Conservation (phyloP, 2,113 vertebrate species). For the Thermophis baileyi region DNA sequence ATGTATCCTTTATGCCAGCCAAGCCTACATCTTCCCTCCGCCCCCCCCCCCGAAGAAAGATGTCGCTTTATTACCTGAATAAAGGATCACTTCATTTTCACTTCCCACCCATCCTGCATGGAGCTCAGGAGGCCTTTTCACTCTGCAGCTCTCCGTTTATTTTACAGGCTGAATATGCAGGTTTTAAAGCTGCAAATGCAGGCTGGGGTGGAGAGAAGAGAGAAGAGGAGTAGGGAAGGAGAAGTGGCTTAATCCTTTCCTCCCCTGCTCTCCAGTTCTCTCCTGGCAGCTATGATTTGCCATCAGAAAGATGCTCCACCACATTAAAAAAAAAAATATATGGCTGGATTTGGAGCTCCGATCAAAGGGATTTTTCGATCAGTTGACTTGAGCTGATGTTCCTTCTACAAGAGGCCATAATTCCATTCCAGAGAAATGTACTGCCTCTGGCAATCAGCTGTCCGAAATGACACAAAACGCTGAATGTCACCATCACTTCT, state of each 20-base stretch:
- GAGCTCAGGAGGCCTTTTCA: not conserved
- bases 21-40: not conserved
- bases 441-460: not conserved
- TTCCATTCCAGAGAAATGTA: not conserved
- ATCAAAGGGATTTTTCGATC: not conserved
- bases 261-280: not conserved
- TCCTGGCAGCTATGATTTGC: not conserved
- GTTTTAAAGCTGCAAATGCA: not conserved
- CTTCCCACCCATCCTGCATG: not conserved
- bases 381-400: not conserved
- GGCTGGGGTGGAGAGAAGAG: not conserved
- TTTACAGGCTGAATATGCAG: not conserved
- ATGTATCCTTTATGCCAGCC: too few relatives aligned
- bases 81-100: not conserved
- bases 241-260: not conserved
- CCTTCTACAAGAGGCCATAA: not conserved
- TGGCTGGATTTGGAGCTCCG: not conserved
- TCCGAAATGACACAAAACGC: not conserved
- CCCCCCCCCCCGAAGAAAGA: not conserved
- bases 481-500: not conserved
- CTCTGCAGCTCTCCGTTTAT: not conserved
- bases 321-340: not conserved
- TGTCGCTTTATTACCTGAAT: not conserved
- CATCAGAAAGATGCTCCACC: not conserved
- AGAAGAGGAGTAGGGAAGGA: not conserved